phyloP scores from a whole-genome alignment of 2,888 invertebrate species.

The Seira musarum region DNA sequence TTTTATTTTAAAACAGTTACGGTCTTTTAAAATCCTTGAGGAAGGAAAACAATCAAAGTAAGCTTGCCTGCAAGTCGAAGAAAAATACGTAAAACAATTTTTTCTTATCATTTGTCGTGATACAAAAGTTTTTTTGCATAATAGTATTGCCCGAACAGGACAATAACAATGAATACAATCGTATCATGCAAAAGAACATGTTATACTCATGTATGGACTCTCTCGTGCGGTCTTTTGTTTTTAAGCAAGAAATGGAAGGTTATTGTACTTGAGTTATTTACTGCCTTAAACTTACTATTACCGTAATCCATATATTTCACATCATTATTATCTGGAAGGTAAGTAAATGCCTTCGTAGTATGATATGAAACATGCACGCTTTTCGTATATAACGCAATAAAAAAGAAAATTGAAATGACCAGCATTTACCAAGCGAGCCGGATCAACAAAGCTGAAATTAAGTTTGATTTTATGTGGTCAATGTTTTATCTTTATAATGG shows the following conservation, averaged over 20 bases:
- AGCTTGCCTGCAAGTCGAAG: background rate
- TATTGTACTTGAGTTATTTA: constrained; percentile 29
- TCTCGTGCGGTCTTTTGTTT: background rate
- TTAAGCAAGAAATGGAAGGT: constrained; percentile 15
- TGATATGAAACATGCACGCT: background rate
- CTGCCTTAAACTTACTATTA: constrained; percentile 19
- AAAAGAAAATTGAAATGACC: constrained; percentile 10
- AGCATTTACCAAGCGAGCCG: constrained; percentile 25
- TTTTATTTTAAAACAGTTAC: constrained; percentile 34
- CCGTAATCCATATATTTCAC: constrained; percentile 42
- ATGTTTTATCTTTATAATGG: background rate
- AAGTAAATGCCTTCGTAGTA: constrained; percentile 5
- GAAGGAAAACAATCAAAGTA: constrained; percentile 14
- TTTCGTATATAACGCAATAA: constrained; percentile 5
- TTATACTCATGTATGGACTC: background rate
- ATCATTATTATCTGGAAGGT: constrained; percentile 30
- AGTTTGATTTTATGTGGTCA: constrained; percentile 7
- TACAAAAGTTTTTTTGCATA: background rate
- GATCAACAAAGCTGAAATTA: constrained; percentile 26
- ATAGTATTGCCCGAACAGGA: background rate
- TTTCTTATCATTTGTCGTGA: constrained; percentile 14
- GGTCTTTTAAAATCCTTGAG: background rate
- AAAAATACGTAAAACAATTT: constrained; percentile 33
- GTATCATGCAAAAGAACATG: background rate
- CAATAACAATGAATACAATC: background rate